Base-by-base conservation (phyloP, 2,888 invertebrate genomes). In the Ptychoptera contaminata region DNA sequence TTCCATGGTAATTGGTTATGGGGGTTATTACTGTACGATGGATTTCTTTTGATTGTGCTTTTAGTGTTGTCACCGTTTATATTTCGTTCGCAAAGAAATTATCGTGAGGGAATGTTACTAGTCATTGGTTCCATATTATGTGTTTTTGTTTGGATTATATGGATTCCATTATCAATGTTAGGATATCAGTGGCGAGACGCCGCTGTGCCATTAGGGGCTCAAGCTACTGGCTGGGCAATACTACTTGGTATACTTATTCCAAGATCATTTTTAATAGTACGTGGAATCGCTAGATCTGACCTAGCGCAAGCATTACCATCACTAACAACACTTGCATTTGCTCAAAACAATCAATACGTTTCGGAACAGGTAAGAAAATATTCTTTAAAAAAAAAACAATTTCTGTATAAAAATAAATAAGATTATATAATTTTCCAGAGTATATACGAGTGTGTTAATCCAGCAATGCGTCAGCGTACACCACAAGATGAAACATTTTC, bases 211-310 rank as follows among this genome's bases (percentile, higher is more conserved):
- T 62, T 72, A 42, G 80, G 78, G 1, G 60, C 77, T 2, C 68
- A 77, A 37, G 70, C 70, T 2, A 77, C 78, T 0, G 77, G 76
- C 1, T 75, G 76, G 54, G 67, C 73, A 2, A 68, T 80, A 36
- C 60, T 81, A 23, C 67, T 75, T 8, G 70, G 73, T 0, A 68
- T 81, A n/a, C 72, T 81, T 50, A 74, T 80, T 54, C 80, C 81
- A 1, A 66, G 79, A 42, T 77, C 78, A 0, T 81, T 80, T 53
- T 66, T 77, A 46, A 80, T 81, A 68, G 72, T 76, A 5, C 71
- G 74, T 2, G 72, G 77, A 23, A 69, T 75, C 16, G 73, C 76
- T 16, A 66, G 75, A 15, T 74, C 76, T 37, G 73, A 76, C 51
- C 67, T 73, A 49, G 70, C 72, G 2, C 71, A 69, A 52, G 67